A percentile compares a stretch with the other conserved stretches of the same genome.
phyloP scores from a whole-genome alignment of 2,797 vertebrate genomes.

The Pseudomugil gertrudae region DNA sequence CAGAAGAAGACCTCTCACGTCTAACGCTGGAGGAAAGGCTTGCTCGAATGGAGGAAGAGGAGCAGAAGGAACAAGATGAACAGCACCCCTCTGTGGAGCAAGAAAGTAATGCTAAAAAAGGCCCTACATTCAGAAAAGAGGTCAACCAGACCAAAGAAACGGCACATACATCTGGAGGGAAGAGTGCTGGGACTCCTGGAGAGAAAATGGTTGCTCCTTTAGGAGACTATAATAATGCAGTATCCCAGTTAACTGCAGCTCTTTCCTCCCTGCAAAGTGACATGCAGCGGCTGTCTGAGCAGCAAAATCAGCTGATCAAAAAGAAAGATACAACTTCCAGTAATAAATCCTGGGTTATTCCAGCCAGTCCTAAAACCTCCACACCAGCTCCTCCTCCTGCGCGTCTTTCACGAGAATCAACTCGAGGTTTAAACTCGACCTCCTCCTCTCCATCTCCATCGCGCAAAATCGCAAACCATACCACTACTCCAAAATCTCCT shows the following conservation, averaged over 20 bases:
- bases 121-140: constrained; percentile 63
- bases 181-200: constrained; percentile 63
- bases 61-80: constrained; percentile 60
- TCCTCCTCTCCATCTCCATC: constrained; percentile 85
- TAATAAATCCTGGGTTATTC: constrained; percentile 87
- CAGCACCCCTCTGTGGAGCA: constrained; percentile 48
- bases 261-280: constrained; percentile 88
- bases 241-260: constrained; percentile 89
- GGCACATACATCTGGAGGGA: constrained; percentile 50
- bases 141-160: constrained; percentile 78
- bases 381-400: constrained; percentile 50
- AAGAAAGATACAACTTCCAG: constrained; percentile 72
- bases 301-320: constrained; percentile 87
- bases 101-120: constrained; percentile 52
- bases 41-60: constrained; percentile 77
- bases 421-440: constrained; percentile 74
- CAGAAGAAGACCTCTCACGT: constrained; percentile 72
- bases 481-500: constrained; percentile 80
- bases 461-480: constrained; percentile 72
- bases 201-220: constrained; percentile 82
- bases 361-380: constrained; percentile 76
- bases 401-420: constrained; percentile 77
- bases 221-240: constrained; percentile 91
- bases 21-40: constrained; percentile 81
- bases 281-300: constrained; percentile 91